Base-by-base conservation (phyloP, 2,888 invertebrate species). In the Druceiella hillmani region DNA sequence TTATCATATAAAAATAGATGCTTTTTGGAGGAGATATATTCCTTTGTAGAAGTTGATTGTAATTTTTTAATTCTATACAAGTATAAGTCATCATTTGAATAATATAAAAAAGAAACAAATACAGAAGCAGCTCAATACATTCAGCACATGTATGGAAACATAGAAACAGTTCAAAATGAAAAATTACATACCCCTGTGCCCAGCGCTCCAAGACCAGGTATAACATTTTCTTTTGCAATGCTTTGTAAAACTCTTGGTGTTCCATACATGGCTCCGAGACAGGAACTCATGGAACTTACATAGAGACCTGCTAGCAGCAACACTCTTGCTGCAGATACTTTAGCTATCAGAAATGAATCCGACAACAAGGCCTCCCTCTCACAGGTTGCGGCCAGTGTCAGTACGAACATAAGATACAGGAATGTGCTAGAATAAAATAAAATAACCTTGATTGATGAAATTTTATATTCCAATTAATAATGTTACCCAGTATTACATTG, bases 191-290 rank as follows among this genome's bases (percentile, higher is more conserved):
- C 94, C 56, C 95, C 95, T 68, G 81, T 83, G 49, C 89, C 89
- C 35, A 97, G 76, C 36, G 83, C 71, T 50, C 83, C 84, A 50
- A 95, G 81, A 50, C 89, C 83, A 3, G 95, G 97, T 52, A 98
- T 89, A 24, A 94, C 92, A 64, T 87, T 93, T 61, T 97, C 95
- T 57, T 88, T 85, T 27, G 97, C 92, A 50, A 98, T 94, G 45
- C 92, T 91, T 62, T 97, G 95, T 17, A 95, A 67, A 2, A 97
- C 93, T 49, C 95, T 75, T 0, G 95, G 94, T 2, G 95, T 92
- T 3, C 95, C 95, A 56, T 97, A 95, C 82, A 97, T 87, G 22
- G 94, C 91, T 7, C 94, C 95, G 52, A 97, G 77, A 57, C 94
- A 93, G 30, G 92, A 91, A 27, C 94, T 94, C 77, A 97, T 88